phyloP scores from a whole-genome alignment of 2,113 vertebrate genomes.

The Nannobrachium achirus region DNA sequence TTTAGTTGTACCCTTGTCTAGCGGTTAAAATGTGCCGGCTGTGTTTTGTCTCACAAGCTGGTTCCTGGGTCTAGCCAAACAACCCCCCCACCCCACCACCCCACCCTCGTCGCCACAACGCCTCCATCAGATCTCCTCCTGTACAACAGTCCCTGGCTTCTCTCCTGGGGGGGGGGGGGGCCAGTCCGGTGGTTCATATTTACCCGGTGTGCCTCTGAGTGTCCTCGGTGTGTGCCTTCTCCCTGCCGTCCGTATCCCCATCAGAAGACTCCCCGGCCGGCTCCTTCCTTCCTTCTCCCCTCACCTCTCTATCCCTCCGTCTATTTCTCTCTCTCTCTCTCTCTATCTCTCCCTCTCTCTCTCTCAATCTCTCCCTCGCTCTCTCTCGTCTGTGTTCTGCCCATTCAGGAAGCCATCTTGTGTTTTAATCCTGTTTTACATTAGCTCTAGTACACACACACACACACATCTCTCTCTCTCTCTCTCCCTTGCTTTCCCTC shows the following conservation, averaged over 20 bases:
- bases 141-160: not conserved
- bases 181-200: slow-evolving; percentile 78
- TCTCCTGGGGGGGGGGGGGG: not conserved
- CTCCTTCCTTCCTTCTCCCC: slow-evolving; percentile 49
- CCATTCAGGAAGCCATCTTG: slow-evolving; percentile 87
- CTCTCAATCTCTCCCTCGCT: slow-evolving; percentile 39
- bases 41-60: slow-evolving; percentile 68
- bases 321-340: slow-evolving; percentile 62
- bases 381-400: slow-evolving; percentile 66
- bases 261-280: slow-evolving; percentile 73
- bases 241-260: slow-evolving; percentile 75
- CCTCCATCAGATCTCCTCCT: no score
- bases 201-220: slow-evolving; percentile 79
- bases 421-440: slow-evolving; percentile 84
- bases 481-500: slow-evolving; percentile 47
- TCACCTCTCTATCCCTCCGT: slow-evolving; percentile 47
- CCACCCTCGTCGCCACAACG: not conserved
- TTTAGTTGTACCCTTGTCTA: slow-evolving; percentile 40
- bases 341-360: slow-evolving; percentile 51
- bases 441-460: slow-evolving; percentile 73
- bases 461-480: slow-evolving; percentile 52
- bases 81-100: slow-evolving; percentile 5
- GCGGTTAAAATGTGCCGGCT: slow-evolving; percentile 51
- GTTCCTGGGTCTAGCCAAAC: slow-evolving; percentile 43
- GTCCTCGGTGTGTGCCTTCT: slow-evolving; percentile 69